Evolutionary conservation across 2,888 invertebrate species (phyloP), one percentile per base, ranked within the genome.

Genomic region (Limnephilus rhombicus): DNA sequence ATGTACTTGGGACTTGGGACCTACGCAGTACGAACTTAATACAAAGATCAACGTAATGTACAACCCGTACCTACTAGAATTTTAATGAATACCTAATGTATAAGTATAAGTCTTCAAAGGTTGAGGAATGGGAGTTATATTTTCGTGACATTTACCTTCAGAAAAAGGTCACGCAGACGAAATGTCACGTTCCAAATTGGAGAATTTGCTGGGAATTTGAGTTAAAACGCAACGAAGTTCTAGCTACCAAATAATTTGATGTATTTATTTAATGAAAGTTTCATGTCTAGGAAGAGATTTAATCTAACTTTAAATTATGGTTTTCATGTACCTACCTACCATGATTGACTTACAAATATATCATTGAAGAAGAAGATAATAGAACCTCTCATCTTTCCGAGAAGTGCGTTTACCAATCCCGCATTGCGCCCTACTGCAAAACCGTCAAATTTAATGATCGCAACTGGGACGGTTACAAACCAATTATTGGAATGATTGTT

Each of bases 71-170:
- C n/a, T 68, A 24, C 68, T n/a, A 68, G 68, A 68, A 68, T 68
- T 68, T 68, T 68, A 68, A 68, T 68, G 68, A 68, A 68, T 68
- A 68, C 68, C 68, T 24, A 68, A 68, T 68, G n/a, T 68, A 68
- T n/a, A n/a, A n/a, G n/a, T n/a, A n/a, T n/a, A 68, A 90, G 68
- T 49, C 90, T 90, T 90, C 90, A 80, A 85, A 90, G 41, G 41
- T 18, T 89, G 83, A 68, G 41, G 68, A 45, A 80, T 34, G 85
- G 45, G 15, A 24, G 89, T 80, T 68, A 83, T 83, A 91, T 91
- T 80, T 86, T 41, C 68, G 89, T 91, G 91, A 91, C 91, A 91
- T 91, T 91, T 91, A 89, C 37, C 80, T 83, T 49, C 31, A 88
- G 89, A 12, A 24, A 90, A 90, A 90, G 82, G 90, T 90, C 90